Conservation (phyloP, 2,113 vertebrate species). For the Phodopus roborovskii region DNA sequence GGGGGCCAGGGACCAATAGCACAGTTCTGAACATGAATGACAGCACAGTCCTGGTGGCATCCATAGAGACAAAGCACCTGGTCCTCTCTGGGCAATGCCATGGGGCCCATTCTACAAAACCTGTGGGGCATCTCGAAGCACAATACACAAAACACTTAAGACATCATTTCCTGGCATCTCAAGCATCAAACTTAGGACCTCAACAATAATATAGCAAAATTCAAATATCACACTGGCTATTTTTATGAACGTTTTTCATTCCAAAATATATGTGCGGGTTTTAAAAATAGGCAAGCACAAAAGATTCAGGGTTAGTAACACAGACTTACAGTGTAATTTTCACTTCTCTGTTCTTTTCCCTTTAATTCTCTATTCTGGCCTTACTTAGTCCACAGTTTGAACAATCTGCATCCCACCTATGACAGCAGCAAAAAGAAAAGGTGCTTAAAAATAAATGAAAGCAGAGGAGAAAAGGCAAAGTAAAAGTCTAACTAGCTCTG, state of each 20-base stretch:
- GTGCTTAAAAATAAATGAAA: not conserved
- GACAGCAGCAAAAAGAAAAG: not conserved
- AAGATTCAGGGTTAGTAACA: slow-evolving; percentile 8
- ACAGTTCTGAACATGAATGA: not conserved
- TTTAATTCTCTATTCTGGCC: slow-evolving; percentile 1
- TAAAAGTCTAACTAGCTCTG: not conserved
- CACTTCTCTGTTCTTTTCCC: not conserved
- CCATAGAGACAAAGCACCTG: not conserved
- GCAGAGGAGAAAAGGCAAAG: not conserved
- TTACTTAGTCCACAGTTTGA: not conserved
- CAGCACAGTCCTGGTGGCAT: not conserved
- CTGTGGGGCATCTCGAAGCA: not conserved
- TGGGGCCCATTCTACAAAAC: not conserved
- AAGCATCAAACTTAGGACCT: not conserved
- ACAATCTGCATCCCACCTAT: not conserved
- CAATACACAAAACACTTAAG: not conserved
- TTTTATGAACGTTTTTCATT: not conserved
- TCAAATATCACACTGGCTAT: not conserved
- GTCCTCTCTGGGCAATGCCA: not conserved
- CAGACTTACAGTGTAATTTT: not conserved
- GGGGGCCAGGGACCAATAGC: not conserved
- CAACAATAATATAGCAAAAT: not conserved
- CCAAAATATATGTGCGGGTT: not conserved
- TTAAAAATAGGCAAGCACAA: slow-evolving; percentile 1
- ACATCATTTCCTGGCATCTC: not conserved